Evolutionary conservation across 2,888 invertebrate genomes (phyloP).

Genomic region (Andrena praecox): DNA sequence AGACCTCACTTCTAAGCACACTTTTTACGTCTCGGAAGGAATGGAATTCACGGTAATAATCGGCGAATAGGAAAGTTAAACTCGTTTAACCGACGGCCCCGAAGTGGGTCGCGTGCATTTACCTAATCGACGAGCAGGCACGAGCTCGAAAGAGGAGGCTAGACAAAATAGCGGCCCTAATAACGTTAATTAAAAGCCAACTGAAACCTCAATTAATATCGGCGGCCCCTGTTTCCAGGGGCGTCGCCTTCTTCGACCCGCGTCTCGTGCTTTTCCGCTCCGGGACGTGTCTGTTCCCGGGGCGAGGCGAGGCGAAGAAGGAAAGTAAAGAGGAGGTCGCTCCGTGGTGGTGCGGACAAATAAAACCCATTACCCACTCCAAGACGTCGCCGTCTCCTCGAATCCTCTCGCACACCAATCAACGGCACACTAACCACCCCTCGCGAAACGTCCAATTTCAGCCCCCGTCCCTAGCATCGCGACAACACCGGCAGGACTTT

Average conservation of each 20-base stretch:
- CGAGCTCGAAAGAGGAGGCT: slow-evolving; percentile 57
- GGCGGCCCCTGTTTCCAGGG: slow-evolving; percentile 66
- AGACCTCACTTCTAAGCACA: neutral
- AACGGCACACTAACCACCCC: slow-evolving; percentile 51
- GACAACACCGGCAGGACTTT: slow-evolving; percentile 66
- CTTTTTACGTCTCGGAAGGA: neutral
- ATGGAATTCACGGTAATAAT: neutral
- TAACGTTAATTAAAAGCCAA: slow-evolving; percentile 83
- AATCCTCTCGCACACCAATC: slow-evolving; percentile 55
- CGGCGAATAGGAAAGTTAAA: neutral
- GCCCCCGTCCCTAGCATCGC: slow-evolving; percentile 23
- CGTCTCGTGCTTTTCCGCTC: slow-evolving; percentile 36
- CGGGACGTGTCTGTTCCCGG: slow-evolving; percentile 36
- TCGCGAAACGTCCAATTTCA: slow-evolving; percentile 67
- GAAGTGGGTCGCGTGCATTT: slow-evolving; percentile 57
- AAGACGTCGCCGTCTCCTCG: slow-evolving; percentile 66
- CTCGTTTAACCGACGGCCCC: neutral
- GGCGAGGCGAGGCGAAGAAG: slow-evolving; percentile 49
- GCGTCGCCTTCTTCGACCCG: slow-evolving; percentile 55
- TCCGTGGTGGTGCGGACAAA: slow-evolving; percentile 79
- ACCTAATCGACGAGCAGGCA: slow-evolving; percentile 35
- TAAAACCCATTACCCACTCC: slow-evolving; percentile 84
- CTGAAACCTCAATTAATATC: slow-evolving; percentile 83
- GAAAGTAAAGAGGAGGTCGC: slow-evolving; percentile 71
- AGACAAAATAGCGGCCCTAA: slow-evolving; percentile 73